Conservation (phyloP, 1,140 invertebrate species). For the Plectus sambesii region DNA sequence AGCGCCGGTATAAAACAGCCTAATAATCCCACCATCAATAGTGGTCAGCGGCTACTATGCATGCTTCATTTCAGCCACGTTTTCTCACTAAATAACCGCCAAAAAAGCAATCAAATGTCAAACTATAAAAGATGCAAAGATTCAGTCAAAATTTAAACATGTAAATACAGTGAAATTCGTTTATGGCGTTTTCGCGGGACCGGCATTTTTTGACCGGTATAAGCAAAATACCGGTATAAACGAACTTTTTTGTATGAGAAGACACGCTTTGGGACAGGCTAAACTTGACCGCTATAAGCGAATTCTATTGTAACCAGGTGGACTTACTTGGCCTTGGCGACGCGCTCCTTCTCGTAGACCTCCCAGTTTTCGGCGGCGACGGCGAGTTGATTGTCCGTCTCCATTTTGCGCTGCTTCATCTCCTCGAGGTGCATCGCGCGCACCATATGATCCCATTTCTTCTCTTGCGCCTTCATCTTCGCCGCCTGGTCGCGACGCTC, state of each 20-base stretch:
- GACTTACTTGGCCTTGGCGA: slow-evolving; percentile 37
- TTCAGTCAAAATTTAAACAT: neutral
- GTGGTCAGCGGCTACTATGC: slow-evolving; percentile 8
- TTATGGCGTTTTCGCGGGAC: slow-evolving; percentile 4
- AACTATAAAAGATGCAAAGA: neutral
- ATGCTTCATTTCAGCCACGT: neutral
- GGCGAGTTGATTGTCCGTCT: slow-evolving; percentile 19
- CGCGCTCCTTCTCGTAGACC: slow-evolving; percentile 30
- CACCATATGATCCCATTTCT: slow-evolving; percentile 43
- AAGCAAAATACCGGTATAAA: slow-evolving; percentile 7
- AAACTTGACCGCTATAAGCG: too few species aligned
- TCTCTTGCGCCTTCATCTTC: slow-evolving; percentile 41
- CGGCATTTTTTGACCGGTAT: slow-evolving; percentile 17
- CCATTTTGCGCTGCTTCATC: slow-evolving; percentile 28
- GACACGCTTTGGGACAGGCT: neutral
- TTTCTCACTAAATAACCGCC: slow-evolving; percentile 6
- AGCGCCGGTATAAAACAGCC: too few species aligned
- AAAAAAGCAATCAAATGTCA: neutral
- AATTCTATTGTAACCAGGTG: slow-evolving; percentile 1
- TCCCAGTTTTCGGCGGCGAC: slow-evolving; percentile 26
- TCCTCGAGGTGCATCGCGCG: slow-evolving; percentile 44
- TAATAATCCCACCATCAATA: neutral
- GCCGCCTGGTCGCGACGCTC: slow-evolving; percentile 31
- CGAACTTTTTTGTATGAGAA: slow-evolving; percentile 6
- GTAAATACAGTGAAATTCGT: neutral